Evolutionary conservation across 2,113 vertebrate genomes (phyloP).

Genomic region (Scophthalmus maximus): DNA sequence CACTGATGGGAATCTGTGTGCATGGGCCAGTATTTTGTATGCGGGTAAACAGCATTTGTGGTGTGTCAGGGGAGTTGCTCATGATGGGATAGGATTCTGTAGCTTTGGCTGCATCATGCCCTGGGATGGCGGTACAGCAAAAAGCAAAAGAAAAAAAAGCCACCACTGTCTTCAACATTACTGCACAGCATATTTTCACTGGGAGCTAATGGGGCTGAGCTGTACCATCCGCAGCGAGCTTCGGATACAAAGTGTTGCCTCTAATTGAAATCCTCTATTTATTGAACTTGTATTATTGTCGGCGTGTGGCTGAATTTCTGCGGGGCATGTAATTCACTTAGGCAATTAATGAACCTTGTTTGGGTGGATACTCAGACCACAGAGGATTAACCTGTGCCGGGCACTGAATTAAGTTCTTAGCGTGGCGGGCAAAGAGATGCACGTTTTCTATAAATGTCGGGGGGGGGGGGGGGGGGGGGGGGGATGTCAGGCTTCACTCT

Average conservation of each 20-base stretch:
- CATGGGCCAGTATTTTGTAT: neutral
- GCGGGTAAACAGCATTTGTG: constrained; percentile 36
- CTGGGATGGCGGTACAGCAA: neutral
- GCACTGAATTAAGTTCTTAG: constrained; percentile 34
- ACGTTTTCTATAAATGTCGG: constrained; percentile 45
- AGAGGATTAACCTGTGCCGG: constrained; percentile 42
- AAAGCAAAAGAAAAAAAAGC: constrained; percentile 25
- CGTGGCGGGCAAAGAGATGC: constrained; percentile 26
- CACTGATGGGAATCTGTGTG: constrained; percentile 34
- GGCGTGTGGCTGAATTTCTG: constrained; percentile 45
- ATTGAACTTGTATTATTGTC: constrained; percentile 58
- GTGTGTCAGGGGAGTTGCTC: constrained; percentile 32
- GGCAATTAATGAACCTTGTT: constrained; percentile 51
- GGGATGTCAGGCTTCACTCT: constrained; percentile 24
- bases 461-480: no score
- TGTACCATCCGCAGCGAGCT: constrained; percentile 33
- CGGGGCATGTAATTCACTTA: constrained; percentile 49
- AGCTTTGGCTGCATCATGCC: constrained; percentile 43
- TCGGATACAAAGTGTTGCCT: constrained; percentile 50
- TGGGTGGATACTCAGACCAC: constrained; percentile 25
- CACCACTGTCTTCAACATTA: constrained; percentile 33
- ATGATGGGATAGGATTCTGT: constrained; percentile 29
- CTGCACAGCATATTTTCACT: constrained; percentile 41
- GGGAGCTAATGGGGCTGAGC: constrained; percentile 56
- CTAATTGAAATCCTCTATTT: constrained; percentile 70